Conservation (phyloP, 2,888 invertebrate species). For the Xiphydria camelus region DNA sequence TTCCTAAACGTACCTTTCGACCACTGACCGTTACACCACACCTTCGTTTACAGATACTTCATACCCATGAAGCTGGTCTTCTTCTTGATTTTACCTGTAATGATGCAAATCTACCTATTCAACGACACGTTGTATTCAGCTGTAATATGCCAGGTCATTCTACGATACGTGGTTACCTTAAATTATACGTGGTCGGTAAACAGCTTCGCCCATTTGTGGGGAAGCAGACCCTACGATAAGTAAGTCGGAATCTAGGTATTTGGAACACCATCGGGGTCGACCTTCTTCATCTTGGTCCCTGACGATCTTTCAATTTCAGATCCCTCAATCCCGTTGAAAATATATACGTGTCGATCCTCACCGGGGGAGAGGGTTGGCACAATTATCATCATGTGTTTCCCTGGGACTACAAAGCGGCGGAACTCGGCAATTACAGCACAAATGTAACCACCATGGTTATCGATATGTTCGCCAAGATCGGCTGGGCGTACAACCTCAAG, state of each 20-base stretch:
- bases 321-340: conserved; percentile 33
- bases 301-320: conserved; percentile 18
- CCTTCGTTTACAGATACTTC: conserved; percentile 62
- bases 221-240: conserved; percentile 70
- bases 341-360: conserved; percentile 40
- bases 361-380: conserved; percentile 60
- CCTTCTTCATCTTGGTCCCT: no score
- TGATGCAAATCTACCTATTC: conserved; percentile 70
- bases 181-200: conserved; percentile 86
- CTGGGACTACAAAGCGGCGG: no score
- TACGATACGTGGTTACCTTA: conserved; percentile 71
- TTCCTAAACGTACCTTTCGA: no score
- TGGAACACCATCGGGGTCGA: no score
- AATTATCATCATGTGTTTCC: no score
- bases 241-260: no score
- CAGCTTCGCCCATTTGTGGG: conserved; percentile 78
- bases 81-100: conserved; percentile 71
- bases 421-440: no score
- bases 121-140: conserved; percentile 67
- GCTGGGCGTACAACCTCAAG: no score
- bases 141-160: conserved; percentile 64
- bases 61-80: conserved; percentile 63
- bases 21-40: no score
- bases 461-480: no score
- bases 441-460: no score